A percentile compares a stretch with the other conserved stretches of the same genome.
These are phyloP conservation scores for Dynastes tityus DNA, from an alignment of 2,888 invertebrate species.

Conservation along the genomic window DNA sequence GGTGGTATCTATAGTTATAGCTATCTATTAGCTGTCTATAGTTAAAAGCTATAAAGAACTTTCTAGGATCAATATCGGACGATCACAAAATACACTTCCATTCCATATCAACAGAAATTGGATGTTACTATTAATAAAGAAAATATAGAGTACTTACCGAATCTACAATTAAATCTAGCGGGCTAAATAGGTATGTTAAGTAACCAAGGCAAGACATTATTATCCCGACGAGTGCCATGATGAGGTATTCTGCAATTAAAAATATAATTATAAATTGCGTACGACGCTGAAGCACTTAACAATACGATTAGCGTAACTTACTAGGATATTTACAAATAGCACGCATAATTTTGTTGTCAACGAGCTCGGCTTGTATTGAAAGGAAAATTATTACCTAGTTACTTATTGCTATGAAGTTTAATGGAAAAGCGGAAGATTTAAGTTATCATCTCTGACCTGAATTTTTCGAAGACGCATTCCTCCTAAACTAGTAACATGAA, in stretches of 20 bases:
- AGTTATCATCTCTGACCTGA: conserved; percentile 7
- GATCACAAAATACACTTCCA: not conserved
- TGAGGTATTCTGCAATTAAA: conserved; percentile 64
- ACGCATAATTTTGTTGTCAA: conserved; percentile 5
- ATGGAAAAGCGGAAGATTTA: not conserved
- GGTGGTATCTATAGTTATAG: no score
- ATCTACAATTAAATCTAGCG: conserved; percentile 63
- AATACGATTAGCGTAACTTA: not conserved
- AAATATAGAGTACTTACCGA: conserved; percentile 59
- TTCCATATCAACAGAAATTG: not conserved
- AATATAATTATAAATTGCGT: not conserved
- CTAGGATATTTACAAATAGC: not conserved
- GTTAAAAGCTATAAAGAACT: no score
- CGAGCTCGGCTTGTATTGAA: not conserved
- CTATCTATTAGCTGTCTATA: no score
- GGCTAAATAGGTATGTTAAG: conserved; percentile 65
- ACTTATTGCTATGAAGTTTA: not conserved
- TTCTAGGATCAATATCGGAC: no score
- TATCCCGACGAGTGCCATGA: conserved; percentile 64
- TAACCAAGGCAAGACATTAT: conserved; percentile 64
- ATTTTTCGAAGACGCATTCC: conserved; percentile 27
- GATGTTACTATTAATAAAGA: not conserved
- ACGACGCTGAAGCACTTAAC: not conserved
- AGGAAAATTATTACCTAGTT: conserved; percentile 10
- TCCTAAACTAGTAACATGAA: not conserved